Percentiles rank a stretch among this genome's conserved stretches.
phyloP scores from a whole-genome alignment of 1,140 invertebrate species.

The Lasioglossum baleicum region DNA sequence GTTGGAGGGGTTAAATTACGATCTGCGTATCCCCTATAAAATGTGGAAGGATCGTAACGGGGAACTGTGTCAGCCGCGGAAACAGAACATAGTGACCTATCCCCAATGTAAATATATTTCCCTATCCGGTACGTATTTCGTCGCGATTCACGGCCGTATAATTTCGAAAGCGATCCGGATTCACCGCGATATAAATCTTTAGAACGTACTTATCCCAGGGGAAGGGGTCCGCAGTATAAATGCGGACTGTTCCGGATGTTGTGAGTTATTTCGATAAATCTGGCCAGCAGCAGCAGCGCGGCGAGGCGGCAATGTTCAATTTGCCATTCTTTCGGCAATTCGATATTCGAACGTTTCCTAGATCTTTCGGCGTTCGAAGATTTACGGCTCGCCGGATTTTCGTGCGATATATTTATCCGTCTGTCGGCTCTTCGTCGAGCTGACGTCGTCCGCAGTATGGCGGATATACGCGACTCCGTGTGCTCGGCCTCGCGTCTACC shows the following conservation, averaged over 20 bases:
- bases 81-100: neutral
- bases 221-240: conserved; percentile 3
- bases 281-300: neutral
- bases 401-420: neutral
- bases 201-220: conserved; percentile 7
- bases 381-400: conserved; percentile 56
- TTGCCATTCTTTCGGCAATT: conserved; percentile 33
- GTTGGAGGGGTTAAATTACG: neutral
- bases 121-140: neutral
- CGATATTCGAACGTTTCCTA: conserved; percentile 35
- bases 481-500: neutral
- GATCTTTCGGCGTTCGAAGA: conserved; percentile 45
- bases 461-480: too few relatives aligned
- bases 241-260: conserved; percentile 8
- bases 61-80: neutral
- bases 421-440: too few relatives aligned
- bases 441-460: too few relatives aligned
- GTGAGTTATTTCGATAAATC: conserved; percentile 58
- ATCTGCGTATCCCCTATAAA: neutral
- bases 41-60: neutral
- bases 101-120: conserved; percentile 1
- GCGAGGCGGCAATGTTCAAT: conserved; percentile 12
- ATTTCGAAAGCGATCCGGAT: conserved; percentile 28
- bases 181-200: conserved; percentile 16
- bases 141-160: neutral